Percentiles rank a stretch among this genome's conserved stretches.
Conservation (phyloP, 2,888 invertebrate species). For the Trilocha varians region DNA sequence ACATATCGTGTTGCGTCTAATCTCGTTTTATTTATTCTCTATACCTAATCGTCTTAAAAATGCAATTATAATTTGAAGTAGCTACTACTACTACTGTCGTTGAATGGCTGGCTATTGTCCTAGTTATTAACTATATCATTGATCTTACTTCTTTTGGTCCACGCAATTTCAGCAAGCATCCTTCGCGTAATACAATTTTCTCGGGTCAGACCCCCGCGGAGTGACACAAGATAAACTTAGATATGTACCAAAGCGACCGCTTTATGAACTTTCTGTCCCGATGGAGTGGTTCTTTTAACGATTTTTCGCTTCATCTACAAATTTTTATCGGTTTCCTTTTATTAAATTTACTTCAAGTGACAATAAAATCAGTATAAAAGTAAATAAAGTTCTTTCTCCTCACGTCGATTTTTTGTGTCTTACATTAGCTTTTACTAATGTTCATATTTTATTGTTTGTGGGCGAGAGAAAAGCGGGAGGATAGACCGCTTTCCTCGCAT, state of each 20-base stretch:
- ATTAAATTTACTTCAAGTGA: neutral
- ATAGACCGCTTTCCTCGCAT: too few relatives aligned
- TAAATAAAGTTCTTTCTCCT: too few relatives aligned
- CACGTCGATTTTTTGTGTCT: too few relatives aligned
- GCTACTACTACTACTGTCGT: slow-evolving; percentile 14
- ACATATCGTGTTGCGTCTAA: too few relatives aligned
- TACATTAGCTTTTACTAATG: too few relatives aligned
- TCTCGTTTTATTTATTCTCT: too few relatives aligned
- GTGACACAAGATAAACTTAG: slow-evolving; percentile 31
- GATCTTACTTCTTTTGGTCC: slow-evolving; percentile 37
- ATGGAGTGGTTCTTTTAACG: slow-evolving; percentile 26
- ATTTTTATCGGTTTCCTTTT: slow-evolving; percentile 12
- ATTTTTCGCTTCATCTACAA: slow-evolving; percentile 25
- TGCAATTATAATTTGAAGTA: too few relatives aligned
- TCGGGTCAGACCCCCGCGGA: slow-evolving; percentile 29
- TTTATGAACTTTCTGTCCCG: slow-evolving; percentile 32
- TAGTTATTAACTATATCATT: slow-evolving; percentile 30
- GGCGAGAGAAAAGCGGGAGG: too few relatives aligned
- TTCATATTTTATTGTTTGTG: too few relatives aligned
- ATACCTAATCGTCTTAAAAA: too few relatives aligned
- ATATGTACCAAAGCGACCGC: slow-evolving; percentile 22
- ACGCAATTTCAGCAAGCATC: slow-evolving; percentile 41
- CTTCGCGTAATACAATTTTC: slow-evolving; percentile 43
- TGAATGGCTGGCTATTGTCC: slow-evolving; percentile 22
- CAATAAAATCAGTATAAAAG: too few relatives aligned